Evolutionary conservation across 1,140 invertebrate genomes (phyloP), one percentile per base, ranked within the genome.

Genomic region (Thaumatotibia leucotreta): DNA sequence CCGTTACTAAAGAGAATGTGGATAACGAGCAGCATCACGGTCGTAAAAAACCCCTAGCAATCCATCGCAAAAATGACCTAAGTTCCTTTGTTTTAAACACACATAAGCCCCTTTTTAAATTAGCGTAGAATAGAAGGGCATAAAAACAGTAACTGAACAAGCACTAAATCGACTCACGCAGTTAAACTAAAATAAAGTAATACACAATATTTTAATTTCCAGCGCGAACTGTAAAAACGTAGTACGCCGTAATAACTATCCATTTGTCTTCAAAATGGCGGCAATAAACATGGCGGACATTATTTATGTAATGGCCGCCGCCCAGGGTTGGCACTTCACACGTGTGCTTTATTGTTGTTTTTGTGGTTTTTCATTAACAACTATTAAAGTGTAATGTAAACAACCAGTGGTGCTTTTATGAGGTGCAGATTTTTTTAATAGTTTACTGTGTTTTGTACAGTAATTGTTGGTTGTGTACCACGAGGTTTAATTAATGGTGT

Each of bases 201-300:
- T 83, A 86, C 75, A 88, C 84, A 86, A 91, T 91, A 91, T 91
- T 91, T 91, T 89, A 91, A 91, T 91, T 90, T 88, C 80, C 80
- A 83, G 80, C 79, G 76, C 72, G 73, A 79, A 88, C 88, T 88
- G 88, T 90, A 88, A 88, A n/a, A 90, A 85, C 82, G 77, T 79
- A 88, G 82, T 82, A 80, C 77, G 78, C 76, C 77, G 86, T 90
- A 89, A 90, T 90, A 90, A 90, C 88, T 89, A 89, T 84, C 88
- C 86, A 90, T 90, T 90, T 90, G 88, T 90, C 88, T 90, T 88
- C 86, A 88, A 88, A 90, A 90, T 90, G 85, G 88, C 79, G 81
- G 88, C 82, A 90, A 90, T 90, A 90, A 90, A 90, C 86, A 90
- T 89, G 82, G 85, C 78, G 77, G 74, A 39, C 82, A 88, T 89